phyloP scores from a whole-genome alignment of 2,113 vertebrate species.

The Chlamydotis undulata region DNA sequence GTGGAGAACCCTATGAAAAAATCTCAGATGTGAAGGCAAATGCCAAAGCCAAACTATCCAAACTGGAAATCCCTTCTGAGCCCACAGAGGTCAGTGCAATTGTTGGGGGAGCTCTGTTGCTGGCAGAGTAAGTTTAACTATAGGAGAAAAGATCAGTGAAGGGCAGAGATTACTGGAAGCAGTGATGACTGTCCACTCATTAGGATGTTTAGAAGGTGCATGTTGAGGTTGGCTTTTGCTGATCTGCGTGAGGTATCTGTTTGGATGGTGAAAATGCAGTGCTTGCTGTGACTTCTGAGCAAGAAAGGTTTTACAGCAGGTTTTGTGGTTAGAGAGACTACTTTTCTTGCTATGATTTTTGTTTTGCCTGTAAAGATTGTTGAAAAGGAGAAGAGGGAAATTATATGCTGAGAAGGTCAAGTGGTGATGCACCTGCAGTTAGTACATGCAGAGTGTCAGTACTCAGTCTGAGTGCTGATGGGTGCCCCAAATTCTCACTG shows the following conservation, averaged over 20 bases:
- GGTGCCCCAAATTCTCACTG: background rate
- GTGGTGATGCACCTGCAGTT: background rate
- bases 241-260: background rate
- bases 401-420: background rate
- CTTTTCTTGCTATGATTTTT: background rate
- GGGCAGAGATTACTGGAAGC: background rate
- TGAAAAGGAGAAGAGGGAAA: background rate
- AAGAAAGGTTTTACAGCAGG: background rate
- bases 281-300: background rate
- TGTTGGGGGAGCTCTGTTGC: background rate
- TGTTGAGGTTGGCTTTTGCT: background rate
- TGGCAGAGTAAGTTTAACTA: background rate
- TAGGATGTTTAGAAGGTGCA: background rate
- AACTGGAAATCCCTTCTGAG: slow-evolving; percentile 80
- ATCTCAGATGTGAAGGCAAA: slow-evolving; percentile 75
- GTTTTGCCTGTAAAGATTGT: background rate
- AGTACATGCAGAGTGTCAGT: background rate
- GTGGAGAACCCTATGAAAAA: slow-evolving; percentile 73
- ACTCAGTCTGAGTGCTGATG: background rate
- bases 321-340: background rate
- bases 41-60: slow-evolving; percentile 78
- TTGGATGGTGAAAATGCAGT: background rate
- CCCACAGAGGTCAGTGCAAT: slow-evolving; percentile 83
- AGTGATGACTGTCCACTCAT: rapidly evolving
- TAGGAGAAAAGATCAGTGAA: background rate